These are phyloP conservation scores for Callosobruchus maculatus DNA, from an alignment of 2,888 invertebrate species.

Conservation along the genomic window DNA sequence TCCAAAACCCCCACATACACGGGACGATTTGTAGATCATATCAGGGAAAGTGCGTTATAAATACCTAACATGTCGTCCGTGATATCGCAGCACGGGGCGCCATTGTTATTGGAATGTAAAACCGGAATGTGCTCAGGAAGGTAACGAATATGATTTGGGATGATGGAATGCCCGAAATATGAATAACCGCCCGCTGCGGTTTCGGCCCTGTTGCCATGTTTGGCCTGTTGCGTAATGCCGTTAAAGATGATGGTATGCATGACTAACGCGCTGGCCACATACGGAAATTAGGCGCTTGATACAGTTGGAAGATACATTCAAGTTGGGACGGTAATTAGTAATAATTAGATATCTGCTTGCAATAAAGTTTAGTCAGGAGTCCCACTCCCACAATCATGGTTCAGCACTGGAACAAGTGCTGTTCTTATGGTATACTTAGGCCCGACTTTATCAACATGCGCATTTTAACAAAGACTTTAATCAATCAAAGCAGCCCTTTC, in stretches of 20 bases:
- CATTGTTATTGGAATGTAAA: slow-evolving; percentile 40
- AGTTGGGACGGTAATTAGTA: too few species aligned
- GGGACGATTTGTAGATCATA: slow-evolving; percentile 14
- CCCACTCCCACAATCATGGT: too few species aligned
- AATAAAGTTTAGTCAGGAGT: too few species aligned
- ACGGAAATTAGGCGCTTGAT: too few species aligned
- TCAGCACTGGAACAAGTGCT: too few species aligned
- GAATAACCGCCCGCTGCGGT: slow-evolving; percentile 32
- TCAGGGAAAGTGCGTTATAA: slow-evolving; percentile 18
- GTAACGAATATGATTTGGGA: slow-evolving; percentile 43
- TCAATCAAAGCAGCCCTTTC: too few species aligned
- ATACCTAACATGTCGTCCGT: slow-evolving; percentile 22
- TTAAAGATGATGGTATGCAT: neutral
- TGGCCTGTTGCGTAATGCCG: neutral
- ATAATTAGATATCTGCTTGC: too few species aligned
- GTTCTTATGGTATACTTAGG: too few species aligned
- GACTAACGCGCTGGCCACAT: too few species aligned
- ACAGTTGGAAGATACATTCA: too few species aligned
- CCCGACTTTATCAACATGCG: too few species aligned
- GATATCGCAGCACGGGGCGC: slow-evolving; percentile 31
- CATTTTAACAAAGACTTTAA: too few species aligned
- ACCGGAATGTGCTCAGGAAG: slow-evolving; percentile 41
- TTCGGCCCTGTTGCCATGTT: neutral
- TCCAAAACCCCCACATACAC: neutral
- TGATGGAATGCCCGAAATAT: slow-evolving; percentile 42